Base-by-base conservation (phyloP, 2,888 invertebrate species). In the Eumerus sabulonum region DNA sequence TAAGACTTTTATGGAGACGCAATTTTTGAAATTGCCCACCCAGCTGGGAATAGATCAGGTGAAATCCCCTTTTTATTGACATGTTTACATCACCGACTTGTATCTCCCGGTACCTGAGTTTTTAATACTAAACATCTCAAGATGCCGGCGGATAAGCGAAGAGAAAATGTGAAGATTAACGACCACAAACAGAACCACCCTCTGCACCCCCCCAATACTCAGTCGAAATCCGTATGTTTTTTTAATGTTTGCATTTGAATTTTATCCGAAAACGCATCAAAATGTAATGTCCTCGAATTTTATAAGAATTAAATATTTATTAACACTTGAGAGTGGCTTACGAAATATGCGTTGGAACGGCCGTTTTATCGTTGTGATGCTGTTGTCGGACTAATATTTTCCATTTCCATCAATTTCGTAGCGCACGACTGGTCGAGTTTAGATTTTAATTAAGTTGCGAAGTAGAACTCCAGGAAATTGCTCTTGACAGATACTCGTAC, bases 301-400 rank as follows among this genome's bases (percentile, higher is more conserved):
- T 63, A 50, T 19, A 56, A 56, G 35, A 71, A 63, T 71, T 63
- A 62, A 71, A 71, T 71, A 71, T 71, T 71, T 63, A 71, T 63
- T 54, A 40, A 54, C 35, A 13, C 40, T 62, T 54, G 14, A 44
- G 54, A 18, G 35, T 42, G 40, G 5, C 11, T 11, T 40, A n/a
- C 40, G 3, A 11, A 5, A 40, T 51, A 47, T 11, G 60, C 9
- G 9, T 40, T n/a, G 40, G 3, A n/a, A 3, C 11, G 9, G 40
- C 40, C 36, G 11, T 11, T 36, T 36, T n/a, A 40, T 40, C 40
- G 40, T 11, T 11, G 40, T 11, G 40, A 11, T 40, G 40, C 27
- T 7, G 7, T 27, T 7, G 27, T 4, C 27, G 27, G 7, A 27
- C 7, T 27, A 27, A 27, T 27, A 27, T 27, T 27, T 27, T 27